Evolutionary conservation across 1,140 invertebrate genomes (phyloP).

Genomic region (Cotesia vestalis): DNA sequence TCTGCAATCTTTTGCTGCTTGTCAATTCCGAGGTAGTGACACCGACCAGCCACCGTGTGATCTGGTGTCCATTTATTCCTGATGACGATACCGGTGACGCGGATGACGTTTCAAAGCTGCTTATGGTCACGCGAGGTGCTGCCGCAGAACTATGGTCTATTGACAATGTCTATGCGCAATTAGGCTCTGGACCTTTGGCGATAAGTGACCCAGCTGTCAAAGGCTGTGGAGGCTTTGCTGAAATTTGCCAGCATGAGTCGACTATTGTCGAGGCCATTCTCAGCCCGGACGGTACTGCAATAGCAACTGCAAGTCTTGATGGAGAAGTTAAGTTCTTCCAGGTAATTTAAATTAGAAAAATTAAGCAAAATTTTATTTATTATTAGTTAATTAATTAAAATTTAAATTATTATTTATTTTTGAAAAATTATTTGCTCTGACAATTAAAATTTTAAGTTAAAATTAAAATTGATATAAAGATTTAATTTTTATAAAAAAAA

Average conservation of each 20-base stretch:
- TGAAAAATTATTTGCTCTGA: no score
- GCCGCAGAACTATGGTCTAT: constrained; percentile 70
- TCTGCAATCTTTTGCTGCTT: constrained; percentile 68
- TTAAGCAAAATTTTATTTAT: background rate
- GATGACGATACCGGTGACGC: constrained; percentile 69
- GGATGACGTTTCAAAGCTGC: constrained; percentile 79
- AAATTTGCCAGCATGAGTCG: constrained; percentile 74
- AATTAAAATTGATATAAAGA: no score
- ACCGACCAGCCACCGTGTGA: constrained; percentile 70
- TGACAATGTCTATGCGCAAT: constrained; percentile 50
- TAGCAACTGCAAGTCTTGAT: constrained; percentile 87
- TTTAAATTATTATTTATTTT: no score
- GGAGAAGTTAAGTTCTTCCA: constrained; percentile 93
- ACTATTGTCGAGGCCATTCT: constrained; percentile 88
- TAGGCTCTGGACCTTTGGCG: constrained; percentile 45
- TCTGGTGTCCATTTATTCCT: constrained; percentile 94
- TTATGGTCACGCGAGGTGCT: constrained; percentile 82
- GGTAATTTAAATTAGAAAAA: constrained; percentile 67
- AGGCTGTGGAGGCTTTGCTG: constrained; percentile 63
- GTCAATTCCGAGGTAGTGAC: constrained; percentile 59
- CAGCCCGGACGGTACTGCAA: constrained; percentile 91
- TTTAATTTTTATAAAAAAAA: no score
- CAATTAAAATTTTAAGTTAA: no score
- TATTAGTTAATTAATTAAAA: no score
- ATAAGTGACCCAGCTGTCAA: constrained; percentile 49